A percentile compares a stretch with the other conserved stretches of the same genome.
These are phyloP conservation scores for Endomychus coccineus DNA, from an alignment of 2,888 invertebrate species.

Conservation along the genomic window DNA sequence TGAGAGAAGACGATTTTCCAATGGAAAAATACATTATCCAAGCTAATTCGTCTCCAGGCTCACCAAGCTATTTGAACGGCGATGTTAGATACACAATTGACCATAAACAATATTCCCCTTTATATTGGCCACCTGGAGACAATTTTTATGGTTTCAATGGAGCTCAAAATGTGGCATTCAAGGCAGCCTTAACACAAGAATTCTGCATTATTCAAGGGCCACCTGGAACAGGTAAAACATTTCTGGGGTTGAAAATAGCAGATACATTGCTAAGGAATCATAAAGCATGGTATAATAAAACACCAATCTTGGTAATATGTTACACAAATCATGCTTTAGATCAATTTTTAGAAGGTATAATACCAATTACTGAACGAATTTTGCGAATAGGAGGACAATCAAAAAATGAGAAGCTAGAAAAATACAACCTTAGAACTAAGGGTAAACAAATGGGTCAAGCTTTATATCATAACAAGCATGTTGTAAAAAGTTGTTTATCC, in stretches of 20 bases:
- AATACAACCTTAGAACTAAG: slow-evolving; percentile 46
- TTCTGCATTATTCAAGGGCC: slow-evolving; percentile 79
- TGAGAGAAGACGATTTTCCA: slow-evolving; percentile 53
- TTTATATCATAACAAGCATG: slow-evolving; percentile 1
- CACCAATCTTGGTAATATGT: slow-evolving; percentile 68
- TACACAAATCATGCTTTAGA: slow-evolving; percentile 84
- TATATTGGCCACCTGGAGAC: slow-evolving; percentile 7
- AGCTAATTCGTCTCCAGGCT: slow-evolving; percentile 35
- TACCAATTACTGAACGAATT: slow-evolving; percentile 51
- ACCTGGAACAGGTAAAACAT: slow-evolving; percentile 84
- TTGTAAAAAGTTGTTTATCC: slow-evolving; percentile 5
- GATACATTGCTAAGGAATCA: slow-evolving; percentile 56
- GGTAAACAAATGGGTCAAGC: not conserved
- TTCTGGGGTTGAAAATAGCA: slow-evolving; percentile 68
- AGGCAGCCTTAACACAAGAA: slow-evolving; percentile 61
- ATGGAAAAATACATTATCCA: slow-evolving; percentile 62
- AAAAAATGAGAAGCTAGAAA: slow-evolving; percentile 50
- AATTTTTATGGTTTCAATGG: slow-evolving; percentile 48
- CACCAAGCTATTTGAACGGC: slow-evolving; percentile 41
- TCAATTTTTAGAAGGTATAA: slow-evolving; percentile 70
- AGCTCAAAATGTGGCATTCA: slow-evolving; percentile 60
- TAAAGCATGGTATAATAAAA: slow-evolving; percentile 38
- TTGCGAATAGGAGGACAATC: slow-evolving; percentile 65
- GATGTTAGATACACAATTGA: not conserved
- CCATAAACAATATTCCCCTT: not conserved